phyloP scores from a whole-genome alignment of 2,888 invertebrate species.

The Orthosia gracilis region DNA sequence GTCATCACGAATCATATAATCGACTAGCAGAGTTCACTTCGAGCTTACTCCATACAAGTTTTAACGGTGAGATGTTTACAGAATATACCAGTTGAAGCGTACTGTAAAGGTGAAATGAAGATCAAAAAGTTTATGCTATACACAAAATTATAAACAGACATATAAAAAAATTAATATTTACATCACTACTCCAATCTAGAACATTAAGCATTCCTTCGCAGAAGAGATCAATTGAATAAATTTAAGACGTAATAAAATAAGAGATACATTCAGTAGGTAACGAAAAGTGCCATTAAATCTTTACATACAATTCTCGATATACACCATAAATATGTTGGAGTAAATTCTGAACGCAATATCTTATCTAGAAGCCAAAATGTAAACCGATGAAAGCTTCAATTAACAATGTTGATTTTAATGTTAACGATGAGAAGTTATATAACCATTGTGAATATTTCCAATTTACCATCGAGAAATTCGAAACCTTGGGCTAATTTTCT shows the following conservation, averaged over 20 bases:
- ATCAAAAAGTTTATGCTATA: neutral
- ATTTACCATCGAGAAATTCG: slow-evolving; percentile 4
- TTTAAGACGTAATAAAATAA: neutral
- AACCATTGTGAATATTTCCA: slow-evolving; percentile 5
- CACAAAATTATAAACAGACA: neutral
- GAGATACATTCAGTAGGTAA: neutral
- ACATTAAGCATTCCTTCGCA: neutral
- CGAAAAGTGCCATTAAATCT: slow-evolving; percentile 17
- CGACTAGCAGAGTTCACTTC: too few relatives aligned
- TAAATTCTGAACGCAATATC: slow-evolving; percentile 6
- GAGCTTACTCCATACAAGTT: too few relatives aligned
- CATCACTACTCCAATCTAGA: neutral
- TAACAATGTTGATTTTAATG: slow-evolving; percentile 34
- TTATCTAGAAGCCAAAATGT: neutral
- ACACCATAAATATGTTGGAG: neutral
- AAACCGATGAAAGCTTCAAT: slow-evolving; percentile 24
- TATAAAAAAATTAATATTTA: neutral
- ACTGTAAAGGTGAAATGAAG: slow-evolving; percentile 4
- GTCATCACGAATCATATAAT: too few relatives aligned
- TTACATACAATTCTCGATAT: neutral
- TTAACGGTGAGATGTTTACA: too few relatives aligned
- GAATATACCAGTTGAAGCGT: too few relatives aligned
- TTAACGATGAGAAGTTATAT: slow-evolving; percentile 7
- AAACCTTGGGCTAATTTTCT: neutral
- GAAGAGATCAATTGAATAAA: slow-evolving; percentile 11